Percentiles rank a stretch among this genome's conserved stretches.
These are phyloP conservation scores for Temnothorax unifasciatus DNA, from an alignment of 2,888 invertebrate species.

Conservation along the genomic window DNA sequence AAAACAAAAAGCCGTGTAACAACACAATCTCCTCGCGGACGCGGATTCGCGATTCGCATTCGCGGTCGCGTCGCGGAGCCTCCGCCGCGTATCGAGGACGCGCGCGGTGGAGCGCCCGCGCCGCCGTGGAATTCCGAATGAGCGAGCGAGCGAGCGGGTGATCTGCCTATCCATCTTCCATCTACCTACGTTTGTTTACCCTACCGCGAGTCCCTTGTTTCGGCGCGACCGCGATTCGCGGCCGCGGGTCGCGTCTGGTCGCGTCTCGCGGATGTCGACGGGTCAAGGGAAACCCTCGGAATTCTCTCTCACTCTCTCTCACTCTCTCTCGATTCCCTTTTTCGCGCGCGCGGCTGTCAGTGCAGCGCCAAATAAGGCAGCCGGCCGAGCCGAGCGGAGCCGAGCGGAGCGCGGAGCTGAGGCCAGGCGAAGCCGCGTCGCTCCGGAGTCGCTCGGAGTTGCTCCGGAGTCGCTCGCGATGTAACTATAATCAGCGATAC, in stretches of 20 bases:
- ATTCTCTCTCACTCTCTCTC: constrained; percentile 33
- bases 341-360: constrained; percentile 73
- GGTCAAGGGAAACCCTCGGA: constrained; percentile 17
- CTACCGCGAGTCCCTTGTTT: constrained; percentile 27
- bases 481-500: background rate
- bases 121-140: constrained; percentile 8
- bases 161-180: too few species aligned
- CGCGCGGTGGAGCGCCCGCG: background rate
- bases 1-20: constrained; percentile 4
- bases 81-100: constrained; percentile 19
- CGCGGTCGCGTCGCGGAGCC: background rate
- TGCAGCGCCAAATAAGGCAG: constrained; percentile 80
- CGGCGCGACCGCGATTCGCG: constrained; percentile 13
- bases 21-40: background rate
- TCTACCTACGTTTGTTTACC: constrained; percentile 35
- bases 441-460: too few species aligned
- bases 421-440: background rate
- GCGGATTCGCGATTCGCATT: background rate
- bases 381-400: constrained; percentile 13
- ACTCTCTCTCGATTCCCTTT: constrained; percentile 66
- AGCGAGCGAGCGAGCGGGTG: background rate
- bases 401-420: background rate
- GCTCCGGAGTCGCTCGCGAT: background rate
- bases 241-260: background rate
- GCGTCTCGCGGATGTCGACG: background rate